These are phyloP conservation scores for Zygaena filipendulae DNA, from an alignment of 2,888 invertebrate species.

Conservation along the genomic window DNA sequence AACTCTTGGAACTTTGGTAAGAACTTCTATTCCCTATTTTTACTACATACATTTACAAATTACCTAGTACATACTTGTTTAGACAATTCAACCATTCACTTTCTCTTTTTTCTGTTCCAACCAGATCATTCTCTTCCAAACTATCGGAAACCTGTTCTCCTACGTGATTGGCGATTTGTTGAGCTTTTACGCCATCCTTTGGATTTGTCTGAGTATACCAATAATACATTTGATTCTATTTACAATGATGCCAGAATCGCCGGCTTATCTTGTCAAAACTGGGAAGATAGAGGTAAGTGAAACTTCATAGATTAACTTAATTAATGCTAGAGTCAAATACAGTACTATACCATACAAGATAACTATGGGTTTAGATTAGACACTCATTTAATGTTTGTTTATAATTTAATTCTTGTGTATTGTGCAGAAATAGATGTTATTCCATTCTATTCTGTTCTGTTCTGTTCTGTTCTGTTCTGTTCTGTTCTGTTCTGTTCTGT, in stretches of 20 bases:
- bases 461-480: too few relatives aligned
- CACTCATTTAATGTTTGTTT: too few relatives aligned
- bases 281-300: slow-evolving; percentile 41
- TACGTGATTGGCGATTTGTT: slow-evolving; percentile 55
- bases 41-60: not conserved
- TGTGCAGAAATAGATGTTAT: not conserved
- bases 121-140: slow-evolving; percentile 41
- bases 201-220: slow-evolving; percentile 51
- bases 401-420: not conserved
- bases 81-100: too few relatives aligned
- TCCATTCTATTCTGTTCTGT: too few relatives aligned
- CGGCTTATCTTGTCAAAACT: slow-evolving; percentile 50
- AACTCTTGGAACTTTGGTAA: slow-evolving; percentile 65
- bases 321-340: too few relatives aligned
- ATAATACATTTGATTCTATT: slow-evolving; percentile 49
- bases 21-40: too few relatives aligned
- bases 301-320: not conserved
- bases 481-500: too few relatives aligned
- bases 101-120: too few relatives aligned
- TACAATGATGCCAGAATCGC: slow-evolving; percentile 69
- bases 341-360: too few relatives aligned
- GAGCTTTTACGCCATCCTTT: slow-evolving; percentile 54
- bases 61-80: too few relatives aligned
- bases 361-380: not conserved
- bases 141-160: slow-evolving; percentile 52